Evolutionary conservation across 2,113 vertebrate genomes (phyloP), one percentile per base, ranked within the genome.

Genomic region (Cervus canadensis): DNA sequence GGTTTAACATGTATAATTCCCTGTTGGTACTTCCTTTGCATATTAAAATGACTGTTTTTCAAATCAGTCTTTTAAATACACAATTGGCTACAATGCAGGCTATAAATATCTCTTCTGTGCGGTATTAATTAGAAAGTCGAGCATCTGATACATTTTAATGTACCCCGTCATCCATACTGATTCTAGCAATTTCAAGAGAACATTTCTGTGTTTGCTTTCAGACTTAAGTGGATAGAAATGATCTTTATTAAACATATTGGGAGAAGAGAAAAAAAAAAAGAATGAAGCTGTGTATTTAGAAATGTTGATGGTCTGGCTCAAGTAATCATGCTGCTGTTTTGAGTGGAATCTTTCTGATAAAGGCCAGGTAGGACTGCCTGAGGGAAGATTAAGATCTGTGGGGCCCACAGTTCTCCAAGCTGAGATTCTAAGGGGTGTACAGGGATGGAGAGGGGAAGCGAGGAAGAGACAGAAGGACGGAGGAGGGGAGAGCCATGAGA

Each of bases 141-240:
- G 96, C 97, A 96, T 97, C 98, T 97, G 98, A 97, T 96, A 97
- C 97, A 97, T 98, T 97, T 98, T 98, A 98, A 98, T 98, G 96
- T 84, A 91, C 91, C 74, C 94, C 90, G 57, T 92, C 97, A 98
- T 78, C 97, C 95, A 94, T 64, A 97, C 89, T 89, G 94, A 95
- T 83, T 96, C 94, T 82, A 97, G 89, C 93, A 95, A 96, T 98
- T 97, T 93, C 94, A 98, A 96, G 97, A 97, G 96, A 97, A 96
- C 82, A 97, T 97, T 97, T 98, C 91, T 97, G 93, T 97, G 98
- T 98, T 97, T 98, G 97, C 97, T 97, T 97, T 98, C 96, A 98
- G 93, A 96, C 57, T 96, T 97, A 97, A 98, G 88, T 93, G 83
- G 95, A 97, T 96, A 84, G 95, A 98, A 97, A 98, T 95, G 84